These are phyloP conservation scores for Vanessa cardui DNA, from an alignment of 2,888 invertebrate genomes.

Conservation along the genomic window DNA sequence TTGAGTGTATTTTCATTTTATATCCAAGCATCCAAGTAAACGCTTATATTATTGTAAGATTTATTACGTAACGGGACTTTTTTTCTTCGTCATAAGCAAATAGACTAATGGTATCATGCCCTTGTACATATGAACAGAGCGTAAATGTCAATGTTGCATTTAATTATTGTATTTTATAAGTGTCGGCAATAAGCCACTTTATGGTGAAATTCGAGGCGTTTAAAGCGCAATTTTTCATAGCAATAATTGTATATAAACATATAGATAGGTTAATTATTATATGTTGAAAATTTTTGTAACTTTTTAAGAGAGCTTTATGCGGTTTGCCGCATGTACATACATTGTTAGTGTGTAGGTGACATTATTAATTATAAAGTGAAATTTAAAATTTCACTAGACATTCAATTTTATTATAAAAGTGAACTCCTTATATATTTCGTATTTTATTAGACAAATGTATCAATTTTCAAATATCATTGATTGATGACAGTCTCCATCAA, in stretches of 20 bases:
- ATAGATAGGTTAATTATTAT: slow-evolving; percentile 81
- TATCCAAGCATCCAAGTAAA: not conserved
- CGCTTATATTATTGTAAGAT: not conserved
- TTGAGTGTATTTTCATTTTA: not conserved
- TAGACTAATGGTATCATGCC: not conserved
- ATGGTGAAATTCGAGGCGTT: slow-evolving; percentile 68
- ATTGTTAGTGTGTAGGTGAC: slow-evolving; percentile 60
- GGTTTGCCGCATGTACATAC: slow-evolving; percentile 69
- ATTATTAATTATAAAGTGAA: slow-evolving; percentile 57
- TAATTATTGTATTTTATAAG: slow-evolving; percentile 53
- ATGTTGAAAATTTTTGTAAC: slow-evolving; percentile 78
- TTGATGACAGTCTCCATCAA: not conserved
- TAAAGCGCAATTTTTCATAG: slow-evolving; percentile 78
- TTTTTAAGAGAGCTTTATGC: slow-evolving; percentile 82
- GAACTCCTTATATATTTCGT: slow-evolving; percentile 33
- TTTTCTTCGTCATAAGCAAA: not conserved
- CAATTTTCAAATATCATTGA: not conserved
- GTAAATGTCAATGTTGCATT: slow-evolving; percentile 47
- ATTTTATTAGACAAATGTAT: slow-evolving; percentile 1
- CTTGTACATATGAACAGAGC: slow-evolving; percentile 31
- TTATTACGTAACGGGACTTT: not conserved
- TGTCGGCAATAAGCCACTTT: slow-evolving; percentile 72
- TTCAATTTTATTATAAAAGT: slow-evolving; percentile 37
- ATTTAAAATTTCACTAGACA: slow-evolving; percentile 73
- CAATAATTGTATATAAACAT: slow-evolving; percentile 79